Evolutionary conservation across 2,113 vertebrate species (phyloP).

Genomic region (Menura novaehollandiae): DNA sequence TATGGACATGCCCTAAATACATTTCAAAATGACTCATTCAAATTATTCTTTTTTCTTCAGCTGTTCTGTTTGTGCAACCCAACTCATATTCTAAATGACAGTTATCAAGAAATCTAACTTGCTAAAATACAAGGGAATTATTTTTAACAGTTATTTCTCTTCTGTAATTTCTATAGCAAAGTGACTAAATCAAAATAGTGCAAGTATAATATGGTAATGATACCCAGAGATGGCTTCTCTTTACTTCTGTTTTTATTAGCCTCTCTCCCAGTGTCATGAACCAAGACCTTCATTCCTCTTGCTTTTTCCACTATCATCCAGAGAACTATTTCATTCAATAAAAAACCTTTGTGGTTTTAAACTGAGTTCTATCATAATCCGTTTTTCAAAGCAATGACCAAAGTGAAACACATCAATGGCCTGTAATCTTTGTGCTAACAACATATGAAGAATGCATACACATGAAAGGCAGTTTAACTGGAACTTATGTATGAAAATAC

Average conservation of each 20-base stretch:
- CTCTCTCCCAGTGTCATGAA: not conserved
- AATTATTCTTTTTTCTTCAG: not conserved
- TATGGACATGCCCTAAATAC: not conserved
- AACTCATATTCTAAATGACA: not conserved
- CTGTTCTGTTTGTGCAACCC: not conserved
- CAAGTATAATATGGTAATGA: not conserved
- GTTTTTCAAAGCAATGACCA: not conserved
- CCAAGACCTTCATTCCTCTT: not conserved
- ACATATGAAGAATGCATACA: not conserved
- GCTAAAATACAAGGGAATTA: not conserved
- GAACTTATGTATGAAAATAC: not conserved
- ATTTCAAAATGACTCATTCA: not conserved
- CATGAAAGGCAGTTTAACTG: not conserved
- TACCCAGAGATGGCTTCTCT: not conserved
- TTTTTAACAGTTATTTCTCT: not conserved
- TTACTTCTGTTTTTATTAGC: not conserved
- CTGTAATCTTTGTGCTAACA: not conserved
- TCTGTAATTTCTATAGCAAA: not conserved
- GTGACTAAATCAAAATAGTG: not conserved
- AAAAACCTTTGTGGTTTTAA: not conserved
- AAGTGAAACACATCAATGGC: not conserved
- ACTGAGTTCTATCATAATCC: not conserved
- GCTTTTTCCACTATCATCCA: not conserved
- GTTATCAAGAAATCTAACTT: not conserved
- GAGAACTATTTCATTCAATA: not conserved